A percentile compares a stretch with the other conserved stretches of the same genome.
These are phyloP conservation scores for Holothuria glaberrima DNA, from an alignment of 35 echinoderm and acorn worm species.

Conservation along the genomic window DNA sequence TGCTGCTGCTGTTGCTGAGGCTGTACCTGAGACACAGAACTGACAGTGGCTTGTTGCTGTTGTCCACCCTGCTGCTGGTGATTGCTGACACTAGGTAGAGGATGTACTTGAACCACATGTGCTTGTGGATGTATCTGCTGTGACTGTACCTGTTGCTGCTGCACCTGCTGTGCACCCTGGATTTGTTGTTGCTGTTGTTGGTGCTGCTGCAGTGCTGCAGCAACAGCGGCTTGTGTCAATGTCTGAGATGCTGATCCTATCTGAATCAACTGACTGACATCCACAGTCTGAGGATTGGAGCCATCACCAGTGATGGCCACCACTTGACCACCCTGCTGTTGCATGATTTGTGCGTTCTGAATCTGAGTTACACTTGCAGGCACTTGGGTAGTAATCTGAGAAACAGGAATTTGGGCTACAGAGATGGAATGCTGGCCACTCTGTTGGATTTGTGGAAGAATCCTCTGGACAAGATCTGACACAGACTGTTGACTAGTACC, in stretches of 20 bases:
- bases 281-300: slow-evolving; percentile 45
- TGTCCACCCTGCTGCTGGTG: slow-evolving; percentile 27
- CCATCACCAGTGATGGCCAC: slow-evolving; percentile 48
- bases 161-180: slow-evolving; percentile 45
- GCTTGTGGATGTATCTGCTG: slow-evolving; percentile 56
- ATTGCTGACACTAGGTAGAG: background rate
- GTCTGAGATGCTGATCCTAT: slow-evolving; percentile 59
- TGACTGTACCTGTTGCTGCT: slow-evolving; percentile 51
- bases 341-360: slow-evolving; percentile 56
- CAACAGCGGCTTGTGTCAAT: slow-evolving; percentile 63
- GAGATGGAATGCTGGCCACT: slow-evolving; percentile 71
- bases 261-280: slow-evolving; percentile 82
- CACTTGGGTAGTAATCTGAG: slow-evolving; percentile 55
- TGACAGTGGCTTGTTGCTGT: slow-evolving; percentile 1
- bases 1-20: slow-evolving; percentile 13
- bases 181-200: slow-evolving; percentile 62
- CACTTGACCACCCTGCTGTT: slow-evolving; percentile 65
- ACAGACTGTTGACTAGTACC: slow-evolving; percentile 60
- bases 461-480: slow-evolving; percentile 78
- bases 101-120: slow-evolving; percentile 40
- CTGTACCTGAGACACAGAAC: slow-evolving; percentile 11
- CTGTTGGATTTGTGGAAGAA: slow-evolving; percentile 77
- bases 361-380: slow-evolving; percentile 59
- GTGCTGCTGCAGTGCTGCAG: slow-evolving; percentile 59
- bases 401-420: slow-evolving; percentile 64